A percentile compares a stretch with the other conserved stretches of the same genome.
Evolutionary conservation across 2,888 invertebrate genomes (phyloP).

Genomic region (Tenthredo distinguenda): DNA sequence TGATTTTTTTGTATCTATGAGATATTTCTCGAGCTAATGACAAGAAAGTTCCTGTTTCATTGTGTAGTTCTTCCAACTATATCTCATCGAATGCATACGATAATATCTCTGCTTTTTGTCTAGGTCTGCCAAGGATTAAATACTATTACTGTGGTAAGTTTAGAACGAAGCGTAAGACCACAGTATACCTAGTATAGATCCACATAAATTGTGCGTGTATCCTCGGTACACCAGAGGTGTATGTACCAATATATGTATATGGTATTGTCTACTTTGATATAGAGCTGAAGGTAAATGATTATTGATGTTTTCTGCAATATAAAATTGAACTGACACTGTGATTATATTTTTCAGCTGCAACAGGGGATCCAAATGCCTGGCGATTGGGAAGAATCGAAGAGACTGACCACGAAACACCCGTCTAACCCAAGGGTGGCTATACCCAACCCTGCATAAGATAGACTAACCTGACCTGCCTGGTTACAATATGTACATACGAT

Average conservation of each 20-base stretch:
- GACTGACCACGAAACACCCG: conserved; percentile 90
- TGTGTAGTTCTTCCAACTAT: not conserved
- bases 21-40: not conserved
- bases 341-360: conserved; percentile 76
- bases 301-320: not conserved
- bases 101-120: conserved; percentile 67
- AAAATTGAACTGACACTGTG: conserved; percentile 35
- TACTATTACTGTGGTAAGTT: conserved; percentile 85
- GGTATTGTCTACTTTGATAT: not conserved
- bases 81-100: not conserved
- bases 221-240: not conserved
- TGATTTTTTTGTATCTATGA: not conserved
- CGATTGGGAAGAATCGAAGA: conserved; percentile 90
- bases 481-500: conserved; percentile 1
- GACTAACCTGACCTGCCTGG: not conserved
- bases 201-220: not conserved
- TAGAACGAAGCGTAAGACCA: not conserved
- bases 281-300: not conserved
- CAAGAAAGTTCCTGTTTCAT: not conserved
- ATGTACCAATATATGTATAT: not conserved
- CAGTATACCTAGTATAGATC: not conserved
- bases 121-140: conserved; percentile 84
- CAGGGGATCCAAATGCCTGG: conserved; percentile 90
- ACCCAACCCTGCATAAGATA: not conserved
- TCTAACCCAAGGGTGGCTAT: conserved; percentile 79